Evolutionary conservation across 2,888 invertebrate species (phyloP), one percentile per base, ranked within the genome.

Genomic region (Buathra laborator): DNA sequence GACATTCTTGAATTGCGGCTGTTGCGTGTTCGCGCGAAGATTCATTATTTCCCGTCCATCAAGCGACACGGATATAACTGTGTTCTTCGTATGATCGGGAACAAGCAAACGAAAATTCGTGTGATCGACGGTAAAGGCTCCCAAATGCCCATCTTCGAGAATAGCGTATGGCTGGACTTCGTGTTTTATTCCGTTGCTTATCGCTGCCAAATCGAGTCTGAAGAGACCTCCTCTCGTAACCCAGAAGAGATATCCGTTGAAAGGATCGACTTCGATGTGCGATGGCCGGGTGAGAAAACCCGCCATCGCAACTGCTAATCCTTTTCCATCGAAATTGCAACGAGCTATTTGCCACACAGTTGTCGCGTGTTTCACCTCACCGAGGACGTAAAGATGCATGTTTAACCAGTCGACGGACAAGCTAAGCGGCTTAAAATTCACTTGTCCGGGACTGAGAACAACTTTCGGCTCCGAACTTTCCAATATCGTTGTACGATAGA

Each of bases 161-260:
- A 97, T 96, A 71, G 95, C 93, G 90, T 96, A 95, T 0, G 96
- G 96, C 75, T 95, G 95, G 0, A 96, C 90, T 91, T 97, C 96
- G 90, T 96, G 96, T 80, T 95, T 96, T 1, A 97, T 96, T 1
- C 97, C 97, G 89, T 97, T 97, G 77, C 96, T 96, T 70, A 97
- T 96, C 88, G 97, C 96, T 0, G 96, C 96, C 64, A 98, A 94
- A 90, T 98, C 98, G 24, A 97, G 93, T 46, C 97, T 95, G 92
- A 96, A 98, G 7, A 98, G 93, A 0, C 97, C 97, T 5, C 96
- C 96, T 44, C 95, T 95, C 37, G 93, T 93, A 4, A 96, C 95
- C 97, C 97, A 98, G 93, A 98, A 98, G 37, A 98, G 94, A 93
- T 97, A 98, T 95, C 99, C 99, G 93, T 99, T 99, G 90, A 97